Evolutionary conservation across 2,113 vertebrate genomes (phyloP).

Genomic region (Takifugu bimaculatus): DNA sequence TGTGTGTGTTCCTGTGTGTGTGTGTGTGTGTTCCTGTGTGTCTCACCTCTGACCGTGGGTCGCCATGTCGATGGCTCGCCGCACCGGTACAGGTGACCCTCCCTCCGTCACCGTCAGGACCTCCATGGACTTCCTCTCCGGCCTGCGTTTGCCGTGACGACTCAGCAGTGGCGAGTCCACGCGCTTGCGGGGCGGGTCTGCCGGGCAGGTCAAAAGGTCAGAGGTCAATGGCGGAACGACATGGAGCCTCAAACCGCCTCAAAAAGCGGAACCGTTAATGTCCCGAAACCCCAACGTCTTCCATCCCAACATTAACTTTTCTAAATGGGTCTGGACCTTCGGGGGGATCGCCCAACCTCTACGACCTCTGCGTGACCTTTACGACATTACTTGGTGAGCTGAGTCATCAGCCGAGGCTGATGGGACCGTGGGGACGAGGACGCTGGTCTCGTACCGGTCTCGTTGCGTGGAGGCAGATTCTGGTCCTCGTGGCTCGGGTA

Average conservation of each 20-base stretch:
- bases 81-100: conserved; percentile 92
- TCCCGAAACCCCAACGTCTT: no score
- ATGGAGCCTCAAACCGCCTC: background rate
- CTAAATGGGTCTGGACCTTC: no score
- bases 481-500: conserved; percentile 98
- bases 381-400: no score
- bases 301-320: no score
- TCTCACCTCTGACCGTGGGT: conserved; percentile 94
- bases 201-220: conserved; percentile 22
- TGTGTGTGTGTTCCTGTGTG: background rate
- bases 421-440: background rate
- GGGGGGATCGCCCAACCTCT: no score
- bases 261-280: no score
- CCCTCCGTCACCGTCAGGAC: conserved; percentile 95
- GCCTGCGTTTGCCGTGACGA: conserved; percentile 91
- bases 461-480: conserved; percentile 91
- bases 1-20: background rate
- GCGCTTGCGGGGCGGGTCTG: conserved; percentile 95
- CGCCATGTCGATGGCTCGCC: conserved; percentile 95
- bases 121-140: conserved; percentile 98
- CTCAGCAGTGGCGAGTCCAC: conserved; percentile 98
- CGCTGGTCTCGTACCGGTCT: conserved; percentile 81
- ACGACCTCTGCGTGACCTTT: no score
- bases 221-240: background rate
- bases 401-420: background rate